Evolutionary conservation across 2,113 vertebrate species (phyloP).

Genomic region (Poicephalus gulielmi): DNA sequence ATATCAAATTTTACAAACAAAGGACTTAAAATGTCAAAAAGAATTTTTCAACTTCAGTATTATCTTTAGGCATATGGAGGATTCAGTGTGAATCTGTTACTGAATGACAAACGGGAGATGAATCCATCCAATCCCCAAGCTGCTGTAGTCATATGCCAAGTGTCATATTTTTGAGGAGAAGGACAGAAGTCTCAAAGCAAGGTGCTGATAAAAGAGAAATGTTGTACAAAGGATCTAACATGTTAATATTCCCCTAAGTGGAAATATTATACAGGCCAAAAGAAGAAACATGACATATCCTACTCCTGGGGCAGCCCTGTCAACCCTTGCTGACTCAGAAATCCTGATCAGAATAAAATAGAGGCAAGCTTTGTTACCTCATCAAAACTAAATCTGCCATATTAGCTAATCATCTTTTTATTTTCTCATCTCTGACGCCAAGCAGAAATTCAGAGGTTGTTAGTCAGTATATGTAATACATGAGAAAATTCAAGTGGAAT

Average conservation of each 20-base stretch:
- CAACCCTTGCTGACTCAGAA: background rate
- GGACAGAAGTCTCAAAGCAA: constrained; percentile 50
- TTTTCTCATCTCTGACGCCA: background rate
- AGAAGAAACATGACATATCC: background rate
- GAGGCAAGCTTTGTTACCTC: background rate
- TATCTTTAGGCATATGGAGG: background rate
- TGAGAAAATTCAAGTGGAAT: background rate
- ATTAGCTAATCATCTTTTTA: background rate
- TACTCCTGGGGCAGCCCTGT: background rate
- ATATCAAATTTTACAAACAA: background rate
- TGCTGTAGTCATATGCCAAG: constrained; percentile 7
- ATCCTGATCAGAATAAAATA: constrained; percentile 12
- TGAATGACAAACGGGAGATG: constrained; percentile 44
- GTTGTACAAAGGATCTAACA: constrained; percentile 39
- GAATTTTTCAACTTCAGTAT: background rate
- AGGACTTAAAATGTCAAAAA: background rate
- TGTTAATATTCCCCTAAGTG: constrained; percentile 47
- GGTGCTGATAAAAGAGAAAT: constrained; percentile 52
- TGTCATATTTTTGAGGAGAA: constrained; percentile 27
- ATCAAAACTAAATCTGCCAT: background rate
- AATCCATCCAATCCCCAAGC: constrained; percentile 35
- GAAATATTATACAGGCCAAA: constrained; percentile 23
- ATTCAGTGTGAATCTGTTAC: background rate
- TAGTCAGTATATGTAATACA: background rate
- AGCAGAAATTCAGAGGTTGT: background rate